A percentile compares a stretch with the other conserved stretches of the same genome.
phyloP scores from a whole-genome alignment of 2,113 vertebrate genomes.

The Numida meleagris region DNA sequence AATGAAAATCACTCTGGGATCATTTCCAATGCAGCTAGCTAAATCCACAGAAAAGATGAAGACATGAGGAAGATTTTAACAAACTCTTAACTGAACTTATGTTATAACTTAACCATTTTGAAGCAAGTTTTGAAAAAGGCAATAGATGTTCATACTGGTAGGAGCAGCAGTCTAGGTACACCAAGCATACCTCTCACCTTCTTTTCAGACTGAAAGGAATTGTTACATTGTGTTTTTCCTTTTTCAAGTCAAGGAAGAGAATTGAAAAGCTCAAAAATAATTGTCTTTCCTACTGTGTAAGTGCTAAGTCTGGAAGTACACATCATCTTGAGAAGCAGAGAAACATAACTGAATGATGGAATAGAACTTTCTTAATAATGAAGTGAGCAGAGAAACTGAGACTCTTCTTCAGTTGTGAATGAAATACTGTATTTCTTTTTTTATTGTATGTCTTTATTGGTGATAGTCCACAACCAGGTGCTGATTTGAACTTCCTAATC shows the following conservation, averaged over 20 bases:
- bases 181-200: not conserved
- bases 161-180: not conserved
- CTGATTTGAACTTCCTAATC: slow-evolving; percentile 9
- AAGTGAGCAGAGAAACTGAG: not conserved
- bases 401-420: not conserved
- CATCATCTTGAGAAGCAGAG: not conserved
- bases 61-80: not conserved
- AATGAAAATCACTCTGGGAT: not conserved
- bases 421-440: not conserved
- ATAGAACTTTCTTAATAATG: slow-evolving; percentile 25
- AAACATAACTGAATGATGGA: slow-evolving; percentile 4
- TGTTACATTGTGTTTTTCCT: not conserved
- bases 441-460: not conserved
- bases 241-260: not conserved
- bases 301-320: not conserved
- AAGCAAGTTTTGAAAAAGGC: not conserved
- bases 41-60: not conserved
- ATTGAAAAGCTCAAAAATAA: not conserved
- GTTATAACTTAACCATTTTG: not conserved
- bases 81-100: not conserved
- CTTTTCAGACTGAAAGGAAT: not conserved
- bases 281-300: not conserved
- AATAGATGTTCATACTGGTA: not conserved
- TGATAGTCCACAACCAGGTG: not conserved
- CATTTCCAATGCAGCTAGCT: not conserved